Evolutionary conservation across 1,140 invertebrate genomes (phyloP).

Genomic region (Pantala flavescens): DNA sequence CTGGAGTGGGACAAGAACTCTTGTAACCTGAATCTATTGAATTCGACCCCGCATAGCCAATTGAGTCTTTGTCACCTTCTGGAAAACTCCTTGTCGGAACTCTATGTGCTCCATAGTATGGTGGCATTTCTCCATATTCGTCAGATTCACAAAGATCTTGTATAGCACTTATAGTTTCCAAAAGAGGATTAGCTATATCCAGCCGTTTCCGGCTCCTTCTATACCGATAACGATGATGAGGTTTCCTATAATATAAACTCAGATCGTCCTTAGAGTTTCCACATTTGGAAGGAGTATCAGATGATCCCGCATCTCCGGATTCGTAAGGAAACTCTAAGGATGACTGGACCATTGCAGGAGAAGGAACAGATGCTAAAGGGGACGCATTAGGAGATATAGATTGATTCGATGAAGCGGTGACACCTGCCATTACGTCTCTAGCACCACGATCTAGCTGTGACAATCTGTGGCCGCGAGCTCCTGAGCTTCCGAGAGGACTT

Average conservation of each 20-base stretch:
- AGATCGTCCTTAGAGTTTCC: slow-evolving; percentile 22
- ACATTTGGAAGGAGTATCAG: background rate
- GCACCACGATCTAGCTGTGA: background rate
- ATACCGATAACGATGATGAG: slow-evolving; percentile 22
- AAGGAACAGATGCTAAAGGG: background rate
- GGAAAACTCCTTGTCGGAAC: slow-evolving; percentile 7
- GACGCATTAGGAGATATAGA: background rate
- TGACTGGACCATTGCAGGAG: slow-evolving; percentile 18
- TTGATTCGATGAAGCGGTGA: background rate
- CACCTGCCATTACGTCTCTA: background rate
- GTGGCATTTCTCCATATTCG: slow-evolving; percentile 22
- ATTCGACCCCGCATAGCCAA: slow-evolving; percentile 35
- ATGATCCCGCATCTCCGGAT: background rate
- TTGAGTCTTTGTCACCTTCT: slow-evolving; percentile 29
- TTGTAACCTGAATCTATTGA: slow-evolving; percentile 37
- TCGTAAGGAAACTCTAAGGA: slow-evolving; percentile 16
- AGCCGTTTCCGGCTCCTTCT: slow-evolving; percentile 23
- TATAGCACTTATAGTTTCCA: slow-evolving; percentile 34
- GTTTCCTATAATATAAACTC: slow-evolving; percentile 19
- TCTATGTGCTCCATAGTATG: slow-evolving; percentile 14
- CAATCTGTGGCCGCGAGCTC: background rate
- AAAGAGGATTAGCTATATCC: slow-evolving; percentile 29
- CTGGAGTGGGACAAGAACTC: slow-evolving; percentile 35
- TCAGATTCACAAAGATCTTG: slow-evolving; percentile 27
- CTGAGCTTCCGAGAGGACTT: background rate